A percentile compares a stretch with the other conserved stretches of the same genome.
Conservation (phyloP, 2,797 vertebrate species). For the Schizopygopsis malacanthus region DNA sequence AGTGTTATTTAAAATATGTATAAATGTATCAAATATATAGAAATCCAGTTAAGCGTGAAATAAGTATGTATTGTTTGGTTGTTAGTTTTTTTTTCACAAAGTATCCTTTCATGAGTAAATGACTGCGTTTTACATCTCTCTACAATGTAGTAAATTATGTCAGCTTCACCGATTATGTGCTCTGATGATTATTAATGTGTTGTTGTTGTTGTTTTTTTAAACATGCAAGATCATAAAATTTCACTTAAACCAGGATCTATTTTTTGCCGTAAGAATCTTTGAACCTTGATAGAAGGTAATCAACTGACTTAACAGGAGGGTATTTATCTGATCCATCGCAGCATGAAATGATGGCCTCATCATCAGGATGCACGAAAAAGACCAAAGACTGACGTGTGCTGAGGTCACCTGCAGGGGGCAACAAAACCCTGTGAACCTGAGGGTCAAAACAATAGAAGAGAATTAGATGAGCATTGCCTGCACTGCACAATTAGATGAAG, state of each 20-base stretch:
- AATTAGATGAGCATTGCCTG: not conserved
- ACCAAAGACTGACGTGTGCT: conserved; percentile 72
- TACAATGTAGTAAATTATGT: conserved; percentile 22
- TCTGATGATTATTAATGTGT: not conserved
- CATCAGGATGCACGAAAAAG: conserved; percentile 76
- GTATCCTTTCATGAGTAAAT: not conserved
- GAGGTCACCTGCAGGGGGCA: conserved; percentile 68
- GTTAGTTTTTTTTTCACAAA: too few species aligned
- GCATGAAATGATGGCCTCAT: conserved; percentile 71
- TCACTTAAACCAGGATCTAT: not conserved
- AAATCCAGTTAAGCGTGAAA: not conserved
- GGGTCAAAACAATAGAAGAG: not conserved
- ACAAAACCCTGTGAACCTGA: conserved; percentile 76
- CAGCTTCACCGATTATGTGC: not conserved
- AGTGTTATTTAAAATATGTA: not conserved
- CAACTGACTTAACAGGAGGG: conserved; percentile 66
- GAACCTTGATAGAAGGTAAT: conserved; percentile 67
- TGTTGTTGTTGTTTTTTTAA: too few species aligned
- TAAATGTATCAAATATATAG: not conserved
- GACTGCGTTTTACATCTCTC: not conserved
- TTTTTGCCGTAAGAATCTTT: conserved; percentile 52
- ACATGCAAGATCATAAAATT: not conserved
- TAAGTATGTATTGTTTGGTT: not conserved
- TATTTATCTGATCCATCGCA: conserved; percentile 76
- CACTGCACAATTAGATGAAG: not conserved